Evolutionary conservation across 2,113 vertebrate genomes (phyloP).

Genomic region (Tor tambroides): DNA sequence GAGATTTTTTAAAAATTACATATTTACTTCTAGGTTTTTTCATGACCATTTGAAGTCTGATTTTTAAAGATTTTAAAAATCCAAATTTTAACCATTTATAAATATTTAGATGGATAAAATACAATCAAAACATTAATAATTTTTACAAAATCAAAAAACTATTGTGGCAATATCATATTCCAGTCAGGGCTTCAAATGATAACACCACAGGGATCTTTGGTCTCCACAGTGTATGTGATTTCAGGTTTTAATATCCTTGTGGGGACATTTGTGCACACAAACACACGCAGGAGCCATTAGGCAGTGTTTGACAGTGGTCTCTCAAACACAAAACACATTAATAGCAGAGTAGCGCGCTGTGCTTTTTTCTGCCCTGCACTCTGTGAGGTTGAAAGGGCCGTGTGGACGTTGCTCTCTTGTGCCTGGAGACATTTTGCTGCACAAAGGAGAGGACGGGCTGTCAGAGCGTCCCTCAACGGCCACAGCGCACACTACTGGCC

Average conservation of each 20-base stretch:
- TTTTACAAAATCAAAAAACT: background rate
- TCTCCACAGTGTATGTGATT: background rate
- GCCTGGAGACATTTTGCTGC: constrained; percentile 75
- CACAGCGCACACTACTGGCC: constrained; percentile 46
- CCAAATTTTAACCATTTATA: background rate
- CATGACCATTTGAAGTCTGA: background rate
- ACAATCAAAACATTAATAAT: background rate
- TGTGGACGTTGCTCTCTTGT: constrained; percentile 57
- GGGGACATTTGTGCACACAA: constrained; percentile 49
- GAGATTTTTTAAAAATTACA: background rate
- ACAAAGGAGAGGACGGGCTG: constrained; percentile 72
- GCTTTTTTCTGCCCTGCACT: constrained; percentile 72
- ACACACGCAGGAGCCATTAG: constrained; percentile 60
- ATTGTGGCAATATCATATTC: background rate
- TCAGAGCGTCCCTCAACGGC: constrained; percentile 48
- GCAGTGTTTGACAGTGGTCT: constrained; percentile 52
- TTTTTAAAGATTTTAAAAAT: background rate
- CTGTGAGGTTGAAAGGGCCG: constrained; percentile 66
- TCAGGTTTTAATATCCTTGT: constrained; percentile 6
- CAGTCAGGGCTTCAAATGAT: background rate
- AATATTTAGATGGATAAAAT: background rate
- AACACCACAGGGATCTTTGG: background rate
- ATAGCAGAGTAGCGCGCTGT: constrained; percentile 62
- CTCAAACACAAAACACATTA: constrained; percentile 38
- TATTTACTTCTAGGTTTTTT: background rate